Evolutionary conservation across 2,797 vertebrate genomes (phyloP).

Genomic region (Megaceryle alcyon): DNA sequence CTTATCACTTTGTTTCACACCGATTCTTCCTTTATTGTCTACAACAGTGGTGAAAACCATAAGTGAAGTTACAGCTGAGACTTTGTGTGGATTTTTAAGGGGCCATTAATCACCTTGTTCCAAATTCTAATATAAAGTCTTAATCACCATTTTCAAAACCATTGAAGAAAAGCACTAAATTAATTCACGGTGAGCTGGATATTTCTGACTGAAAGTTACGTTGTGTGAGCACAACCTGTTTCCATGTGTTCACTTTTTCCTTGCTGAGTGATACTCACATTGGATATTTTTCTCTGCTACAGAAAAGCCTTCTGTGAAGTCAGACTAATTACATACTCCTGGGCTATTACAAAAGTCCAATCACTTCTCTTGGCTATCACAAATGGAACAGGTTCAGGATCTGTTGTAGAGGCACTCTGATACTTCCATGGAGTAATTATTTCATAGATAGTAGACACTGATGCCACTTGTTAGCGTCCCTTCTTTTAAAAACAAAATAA

Average conservation of each 20-base stretch:
- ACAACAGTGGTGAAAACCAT: background rate
- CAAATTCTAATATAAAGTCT: background rate
- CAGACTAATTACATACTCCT: background rate
- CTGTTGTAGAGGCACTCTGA: background rate
- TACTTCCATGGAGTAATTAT: background rate
- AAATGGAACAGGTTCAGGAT: background rate
- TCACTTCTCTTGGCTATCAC: background rate
- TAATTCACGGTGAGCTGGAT: background rate
- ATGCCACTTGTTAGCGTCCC: background rate
- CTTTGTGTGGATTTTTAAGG: background rate
- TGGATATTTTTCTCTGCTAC: background rate
- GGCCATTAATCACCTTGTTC: background rate
- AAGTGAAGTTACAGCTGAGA: background rate
- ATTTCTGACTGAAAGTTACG: background rate
- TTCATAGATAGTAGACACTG: background rate
- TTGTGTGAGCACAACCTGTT: background rate
- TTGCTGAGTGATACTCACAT: background rate
- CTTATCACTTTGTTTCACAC: constrained; percentile 17
- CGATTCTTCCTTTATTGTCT: constrained; percentile 1
- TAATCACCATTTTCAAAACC: background rate
- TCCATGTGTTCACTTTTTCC: background rate
- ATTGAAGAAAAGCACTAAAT: background rate
- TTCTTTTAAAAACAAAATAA: background rate
- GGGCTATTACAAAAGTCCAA: background rate
- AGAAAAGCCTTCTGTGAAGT: background rate